Evolutionary conservation across 2,797 vertebrate genomes (phyloP).

Genomic region (Tinamus major): DNA sequence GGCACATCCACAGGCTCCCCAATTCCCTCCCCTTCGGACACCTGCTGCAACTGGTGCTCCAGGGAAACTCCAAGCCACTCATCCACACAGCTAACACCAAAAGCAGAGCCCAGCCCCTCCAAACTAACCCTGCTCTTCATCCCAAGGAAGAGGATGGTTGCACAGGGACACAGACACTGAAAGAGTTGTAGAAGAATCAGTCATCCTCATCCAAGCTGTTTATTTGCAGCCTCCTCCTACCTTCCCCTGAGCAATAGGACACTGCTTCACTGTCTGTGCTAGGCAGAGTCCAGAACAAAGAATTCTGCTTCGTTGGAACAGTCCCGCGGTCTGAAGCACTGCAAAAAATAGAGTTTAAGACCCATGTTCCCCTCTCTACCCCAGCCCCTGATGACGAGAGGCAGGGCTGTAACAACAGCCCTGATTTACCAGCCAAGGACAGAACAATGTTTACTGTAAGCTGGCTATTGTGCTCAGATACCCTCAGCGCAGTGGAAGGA

Average conservation of each 20-base stretch:
- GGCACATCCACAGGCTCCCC: neutral
- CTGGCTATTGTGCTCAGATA: neutral
- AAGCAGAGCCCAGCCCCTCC: neutral
- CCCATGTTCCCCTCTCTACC: neutral
- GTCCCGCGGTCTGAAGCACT: neutral
- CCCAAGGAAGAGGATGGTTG: neutral
- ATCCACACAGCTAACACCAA: neutral
- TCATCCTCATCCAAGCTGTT: neutral
- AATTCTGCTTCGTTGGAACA: neutral
- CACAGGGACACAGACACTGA: accelerated
- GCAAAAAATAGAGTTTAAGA: neutral
- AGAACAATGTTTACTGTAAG: neutral
- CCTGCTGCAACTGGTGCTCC: neutral
- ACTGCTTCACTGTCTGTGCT: neutral
- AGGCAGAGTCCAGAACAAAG: neutral
- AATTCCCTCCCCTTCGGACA: neutral
- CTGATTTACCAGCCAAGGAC: neutral
- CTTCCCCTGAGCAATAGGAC: neutral
- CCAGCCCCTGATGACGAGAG: neutral
- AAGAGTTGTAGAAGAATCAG: neutral
- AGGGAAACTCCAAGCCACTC: neutral
- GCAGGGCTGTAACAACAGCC: neutral
- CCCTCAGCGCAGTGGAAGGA: neutral
- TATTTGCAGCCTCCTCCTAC: neutral
- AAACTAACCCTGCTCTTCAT: neutral